Percentiles rank a stretch among this genome's conserved stretches.
Conservation (phyloP, 2,888 invertebrate genomes). For the Sthenelais limicola region DNA sequence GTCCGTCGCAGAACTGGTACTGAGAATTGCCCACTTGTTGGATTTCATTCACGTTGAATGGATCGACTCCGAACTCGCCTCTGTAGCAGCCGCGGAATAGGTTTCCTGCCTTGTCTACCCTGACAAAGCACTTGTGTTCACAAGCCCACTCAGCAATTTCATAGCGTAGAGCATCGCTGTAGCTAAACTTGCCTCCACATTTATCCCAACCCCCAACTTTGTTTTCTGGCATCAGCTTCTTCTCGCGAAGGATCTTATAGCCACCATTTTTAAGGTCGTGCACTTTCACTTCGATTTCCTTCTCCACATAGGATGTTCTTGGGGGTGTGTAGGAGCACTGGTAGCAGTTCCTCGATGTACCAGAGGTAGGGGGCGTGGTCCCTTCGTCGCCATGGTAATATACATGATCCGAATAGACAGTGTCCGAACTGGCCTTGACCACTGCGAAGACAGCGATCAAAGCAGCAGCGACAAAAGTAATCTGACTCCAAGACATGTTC, state of each 20-base stretch:
- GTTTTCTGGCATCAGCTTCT: neutral
- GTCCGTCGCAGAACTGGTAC: constrained; percentile 7
- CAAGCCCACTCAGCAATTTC: constrained; percentile 9
- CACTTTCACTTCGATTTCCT: neutral
- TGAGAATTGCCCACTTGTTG: constrained; percentile 12
- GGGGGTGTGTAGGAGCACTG: constrained; percentile 16
- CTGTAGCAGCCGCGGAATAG: constrained; percentile 15
- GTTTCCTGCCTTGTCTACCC: constrained; percentile 11
- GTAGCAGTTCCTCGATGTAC: constrained; percentile 13
- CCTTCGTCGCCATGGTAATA: no score
- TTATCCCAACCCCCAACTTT: constrained; percentile 14
- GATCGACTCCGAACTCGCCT: constrained; percentile 21
- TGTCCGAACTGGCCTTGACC: no score
- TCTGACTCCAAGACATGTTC: no score
- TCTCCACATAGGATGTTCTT: neutral
- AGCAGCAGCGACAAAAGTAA: no score
- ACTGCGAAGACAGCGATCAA: no score
- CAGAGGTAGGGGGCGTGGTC: no score
- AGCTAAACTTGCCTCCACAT: neutral
- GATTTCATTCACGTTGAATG: neutral
- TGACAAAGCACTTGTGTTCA: constrained; percentile 1
- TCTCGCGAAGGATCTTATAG: neutral
- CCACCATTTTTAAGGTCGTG: neutral
- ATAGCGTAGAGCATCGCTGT: neutral
- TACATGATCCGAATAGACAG: no score